Percentiles rank a stretch among this genome's conserved stretches.
Conservation (phyloP, 2,797 vertebrate genomes). For the Carduelis carduelis region DNA sequence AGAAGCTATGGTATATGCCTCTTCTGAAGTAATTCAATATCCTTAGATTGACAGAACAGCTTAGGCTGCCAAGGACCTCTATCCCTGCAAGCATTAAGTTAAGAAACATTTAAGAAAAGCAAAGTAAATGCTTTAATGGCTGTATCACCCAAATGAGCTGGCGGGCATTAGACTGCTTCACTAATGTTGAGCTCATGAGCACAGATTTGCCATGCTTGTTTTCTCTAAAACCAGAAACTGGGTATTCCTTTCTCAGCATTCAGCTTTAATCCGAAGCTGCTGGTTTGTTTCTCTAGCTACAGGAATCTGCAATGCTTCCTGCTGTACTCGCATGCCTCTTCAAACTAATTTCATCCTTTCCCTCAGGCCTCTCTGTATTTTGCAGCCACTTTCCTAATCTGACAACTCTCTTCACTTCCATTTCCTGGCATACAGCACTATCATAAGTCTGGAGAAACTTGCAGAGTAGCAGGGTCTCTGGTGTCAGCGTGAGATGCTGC, state of each 20-base stretch:
- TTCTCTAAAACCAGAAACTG: background rate
- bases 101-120: background rate
- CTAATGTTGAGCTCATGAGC: background rate
- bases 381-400: background rate
- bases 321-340: background rate
- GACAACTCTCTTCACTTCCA: background rate
- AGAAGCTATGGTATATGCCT: background rate
- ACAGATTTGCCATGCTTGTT: background rate
- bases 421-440: background rate
- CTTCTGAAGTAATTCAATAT: background rate
- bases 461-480: background rate
- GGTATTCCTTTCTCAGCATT: background rate
- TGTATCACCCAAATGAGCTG: background rate
- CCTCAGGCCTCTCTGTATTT: background rate
- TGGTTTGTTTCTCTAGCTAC: background rate
- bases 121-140: background rate
- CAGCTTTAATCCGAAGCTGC: background rate
- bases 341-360: background rate
- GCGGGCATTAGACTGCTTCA: background rate
- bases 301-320: background rate
- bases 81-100: background rate
- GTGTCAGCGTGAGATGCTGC: background rate
- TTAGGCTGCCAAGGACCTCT: background rate
- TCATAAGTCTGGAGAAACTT: background rate
- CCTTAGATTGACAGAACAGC: background rate